Evolutionary conservation across 2,888 invertebrate genomes (phyloP), one percentile per base, ranked within the genome.

Genomic region (Hartigia nigra): DNA sequence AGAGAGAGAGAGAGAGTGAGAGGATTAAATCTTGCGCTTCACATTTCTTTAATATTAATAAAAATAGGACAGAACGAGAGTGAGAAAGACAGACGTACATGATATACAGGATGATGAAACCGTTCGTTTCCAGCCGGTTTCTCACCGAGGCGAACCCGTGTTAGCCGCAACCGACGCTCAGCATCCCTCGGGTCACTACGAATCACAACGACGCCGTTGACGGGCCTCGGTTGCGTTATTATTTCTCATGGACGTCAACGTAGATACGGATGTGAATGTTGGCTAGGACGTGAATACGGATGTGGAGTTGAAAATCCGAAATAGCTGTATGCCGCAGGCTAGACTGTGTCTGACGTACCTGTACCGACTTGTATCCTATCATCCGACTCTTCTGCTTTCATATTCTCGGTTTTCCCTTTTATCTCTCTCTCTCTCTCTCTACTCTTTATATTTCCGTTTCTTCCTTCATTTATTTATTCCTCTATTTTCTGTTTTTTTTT

Each of bases 291-390:
- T 31, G 72, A 32, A 72, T 31, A 72, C 55, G 55, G 55, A 55
- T 72, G 77, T 74, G 75, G 77, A 76, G 79, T 77, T 77, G 83
- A 75, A 83, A 83, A 83, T 81, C 79, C 79, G 77, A 81, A 83
- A 80, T 78, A 79, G 74, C 77, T 77, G 76, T 34, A 74, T 74
- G 79, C 79, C 79, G 36, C 35, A 37, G 78, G 75, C 70, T 69
- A 75, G 74, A 31, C 83, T 35, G 82, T 76, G 80, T 79, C 75
- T 83, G 83, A 83, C 83, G 80, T 78, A 77, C 81, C 74, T 74
- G 14, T 77, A 76, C 79, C 36, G 80, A 74, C 78, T 76, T 35
- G 35, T 34, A 78, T 74, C 77, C 69, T 75, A 34, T 72, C 74
- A 70, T 77, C 23, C 55, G 1, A n/a, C 31, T 75, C 74, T 12